Evolutionary conservation across 2,888 invertebrate genomes (phyloP), one percentile per base, ranked within the genome.

Genomic region (Hydroisotoma schaefferi): DNA sequence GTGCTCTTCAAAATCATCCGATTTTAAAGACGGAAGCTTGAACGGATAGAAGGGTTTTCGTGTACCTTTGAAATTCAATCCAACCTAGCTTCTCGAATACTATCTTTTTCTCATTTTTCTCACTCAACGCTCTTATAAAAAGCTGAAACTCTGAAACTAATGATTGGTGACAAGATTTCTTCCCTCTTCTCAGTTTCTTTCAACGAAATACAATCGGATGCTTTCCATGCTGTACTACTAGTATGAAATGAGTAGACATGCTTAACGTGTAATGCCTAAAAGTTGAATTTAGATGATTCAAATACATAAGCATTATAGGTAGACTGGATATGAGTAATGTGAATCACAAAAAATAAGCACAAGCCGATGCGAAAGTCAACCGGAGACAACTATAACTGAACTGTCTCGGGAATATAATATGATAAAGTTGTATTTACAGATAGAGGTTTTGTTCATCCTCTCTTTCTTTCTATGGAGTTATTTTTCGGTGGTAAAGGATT

Each of bases 71-170:
- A 27, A 49, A 49, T 49, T 52, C 18, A 46, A 23, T 46, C 23
- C 46, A 3, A 46, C 8, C 8, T 10, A 33, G 15, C 15, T 10
- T 10, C 8, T 25, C 37, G 18, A 46, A 29, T 55, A 27, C 28
- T 44, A 55, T 55, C 43, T 55, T 33, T 44, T 46, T 46, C 55
- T 6, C 23, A 46, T 54, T 40, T 38, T 29, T 29, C 55, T 44
- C 33, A 46, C 23, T 44, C 28, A 43, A 23, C 8, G 46, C 12
- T 22, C 46, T 23, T 25, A 12, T 15, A 33, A 46, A 52, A 52
- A 58, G 58, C 53, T 46, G 58, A 58, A 58, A 58, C 58, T 58
- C 53, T 46, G 58, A 58, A 58, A 58, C 58, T 58, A 58, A 58
- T 58, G 57, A 57, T 46, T 58, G 58, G 52, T 58, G 58, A 57